Evolutionary conservation across 1,140 invertebrate genomes (phyloP), one percentile per base, ranked within the genome.

Genomic region (Drosophila gunungcola): DNA sequence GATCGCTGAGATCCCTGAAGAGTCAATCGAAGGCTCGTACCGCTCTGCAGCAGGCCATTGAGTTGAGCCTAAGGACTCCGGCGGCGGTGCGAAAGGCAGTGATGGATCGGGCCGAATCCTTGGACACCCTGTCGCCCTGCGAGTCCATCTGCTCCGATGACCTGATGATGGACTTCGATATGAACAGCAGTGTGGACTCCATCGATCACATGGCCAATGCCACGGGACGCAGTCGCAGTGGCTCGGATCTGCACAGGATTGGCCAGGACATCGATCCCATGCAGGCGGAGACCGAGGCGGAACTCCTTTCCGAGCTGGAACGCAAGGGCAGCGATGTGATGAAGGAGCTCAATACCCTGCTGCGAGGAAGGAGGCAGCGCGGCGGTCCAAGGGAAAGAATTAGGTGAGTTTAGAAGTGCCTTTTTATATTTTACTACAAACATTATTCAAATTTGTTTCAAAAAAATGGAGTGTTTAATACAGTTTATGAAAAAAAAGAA

Each of bases 71-170:
- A 42, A 83, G 93, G 0, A 86, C 93, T n/a, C 86, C 91, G 2
- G 68, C 79, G 1, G 74, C 90, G 5, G 63, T 89, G 6, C 74
- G 91, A 10, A 79, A 90, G 34, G 78, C 81, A 0, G 85, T 91
- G 10, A 70, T 92, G 42, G 94, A 94, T 70, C 93, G 95, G 41
- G 94, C 95, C 7, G 94, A 94, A 32, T 96, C 95, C 3, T 91
- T 96, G 43, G 96, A 96, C 68, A 97, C 96, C 1, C 90, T 97
- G 21, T 97, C 96, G 42, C 95, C 95, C 34, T 96, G 95, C 78
- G 95, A 96, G 65, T 96, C 96, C 75, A 95, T 97, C 21, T 95
- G 96, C 27, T 97, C 96, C 1, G 96, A 97, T 84, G 96, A 97
- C 92, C 93, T 97, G 36, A 97, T 97, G 95, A 95, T 96, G 93